A percentile compares a stretch with the other conserved stretches of the same genome.
Evolutionary conservation across 2,797 vertebrate species (phyloP).

Genomic region (Forpus xanthops): DNA sequence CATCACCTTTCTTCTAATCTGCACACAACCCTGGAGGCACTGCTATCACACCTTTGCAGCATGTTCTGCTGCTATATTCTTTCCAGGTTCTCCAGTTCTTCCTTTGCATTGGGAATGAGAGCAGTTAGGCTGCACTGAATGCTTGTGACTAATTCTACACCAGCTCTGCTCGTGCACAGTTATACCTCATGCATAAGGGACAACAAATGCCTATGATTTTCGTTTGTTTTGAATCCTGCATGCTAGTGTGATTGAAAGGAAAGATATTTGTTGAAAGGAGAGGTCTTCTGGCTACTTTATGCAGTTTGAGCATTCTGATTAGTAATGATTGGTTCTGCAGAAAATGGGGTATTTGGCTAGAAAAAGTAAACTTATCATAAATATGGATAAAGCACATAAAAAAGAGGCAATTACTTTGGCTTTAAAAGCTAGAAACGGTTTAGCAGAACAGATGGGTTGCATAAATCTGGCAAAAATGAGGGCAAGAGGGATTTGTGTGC

Average conservation of each 20-base stretch:
- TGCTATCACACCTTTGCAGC: rapidly evolving
- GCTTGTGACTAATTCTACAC: neutral
- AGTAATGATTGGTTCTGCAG: neutral
- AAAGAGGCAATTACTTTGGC: neutral
- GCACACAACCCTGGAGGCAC: rapidly evolving
- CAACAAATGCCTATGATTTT: neutral
- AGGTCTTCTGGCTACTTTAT: neutral
- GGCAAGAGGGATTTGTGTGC: constrained; percentile 15
- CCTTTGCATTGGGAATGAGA: neutral
- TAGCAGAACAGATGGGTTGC: constrained; percentile 43
- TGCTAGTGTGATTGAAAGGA: neutral
- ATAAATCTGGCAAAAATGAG: constrained; percentile 39
- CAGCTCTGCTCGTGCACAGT: neutral
- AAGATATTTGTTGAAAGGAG: neutral
- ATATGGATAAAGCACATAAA: neutral
- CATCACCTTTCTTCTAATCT: neutral
- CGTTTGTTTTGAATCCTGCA: neutral
- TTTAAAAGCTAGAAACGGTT: constrained; percentile 16
- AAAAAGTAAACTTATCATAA: neutral
- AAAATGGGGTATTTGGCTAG: neutral
- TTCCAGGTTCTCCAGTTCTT: neutral
- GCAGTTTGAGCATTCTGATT: neutral
- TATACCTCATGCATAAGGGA: neutral
- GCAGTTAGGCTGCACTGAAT: neutral
- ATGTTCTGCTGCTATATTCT: rapidly evolving